phyloP scores from a whole-genome alignment of 1,140 invertebrate genomes.

The Penaeus japonicus region DNA sequence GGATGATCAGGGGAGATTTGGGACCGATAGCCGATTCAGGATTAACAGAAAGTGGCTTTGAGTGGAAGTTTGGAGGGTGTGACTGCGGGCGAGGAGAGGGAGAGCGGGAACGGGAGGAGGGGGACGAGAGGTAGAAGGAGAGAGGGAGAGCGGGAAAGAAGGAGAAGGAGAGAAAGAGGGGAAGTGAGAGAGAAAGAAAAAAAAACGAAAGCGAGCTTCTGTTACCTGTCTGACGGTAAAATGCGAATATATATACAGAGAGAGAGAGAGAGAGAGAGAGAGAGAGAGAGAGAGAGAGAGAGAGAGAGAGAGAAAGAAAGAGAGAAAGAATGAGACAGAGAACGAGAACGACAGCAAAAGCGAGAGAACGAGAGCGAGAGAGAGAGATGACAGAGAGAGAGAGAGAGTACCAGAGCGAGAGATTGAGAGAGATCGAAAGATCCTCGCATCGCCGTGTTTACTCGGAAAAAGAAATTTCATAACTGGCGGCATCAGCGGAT shows the following conservation, averaged over 20 bases:
- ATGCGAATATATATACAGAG: not conserved
- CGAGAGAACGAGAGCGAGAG: not conserved
- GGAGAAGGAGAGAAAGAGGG: not conserved
- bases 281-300: not conserved
- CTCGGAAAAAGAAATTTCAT: no score
- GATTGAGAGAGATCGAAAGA: not conserved
- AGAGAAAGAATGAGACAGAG: slow-evolving; percentile 8
- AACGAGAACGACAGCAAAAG: not conserved
- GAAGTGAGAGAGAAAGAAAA: slow-evolving; percentile 6
- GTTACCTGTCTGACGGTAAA: not conserved
- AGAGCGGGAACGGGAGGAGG: not conserved
- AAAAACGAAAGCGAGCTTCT: not conserved
- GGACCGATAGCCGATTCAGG: no score
- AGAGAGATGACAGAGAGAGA: slow-evolving; percentile 17
- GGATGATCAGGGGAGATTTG: no score
- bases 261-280: no score
- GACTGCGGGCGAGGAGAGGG: not conserved
- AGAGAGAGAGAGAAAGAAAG: slow-evolving; percentile 8
- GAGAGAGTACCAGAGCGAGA: not conserved
- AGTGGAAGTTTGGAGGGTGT: not conserved
- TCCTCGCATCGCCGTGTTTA: no score
- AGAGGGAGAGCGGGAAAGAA: slow-evolving; percentile 22
- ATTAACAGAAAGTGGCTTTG: not conserved
- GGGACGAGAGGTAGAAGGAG: not conserved
- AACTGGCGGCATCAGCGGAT: no score